Base-by-base conservation (phyloP, 1,140 invertebrate genomes). In the Heliconius congener region DNA sequence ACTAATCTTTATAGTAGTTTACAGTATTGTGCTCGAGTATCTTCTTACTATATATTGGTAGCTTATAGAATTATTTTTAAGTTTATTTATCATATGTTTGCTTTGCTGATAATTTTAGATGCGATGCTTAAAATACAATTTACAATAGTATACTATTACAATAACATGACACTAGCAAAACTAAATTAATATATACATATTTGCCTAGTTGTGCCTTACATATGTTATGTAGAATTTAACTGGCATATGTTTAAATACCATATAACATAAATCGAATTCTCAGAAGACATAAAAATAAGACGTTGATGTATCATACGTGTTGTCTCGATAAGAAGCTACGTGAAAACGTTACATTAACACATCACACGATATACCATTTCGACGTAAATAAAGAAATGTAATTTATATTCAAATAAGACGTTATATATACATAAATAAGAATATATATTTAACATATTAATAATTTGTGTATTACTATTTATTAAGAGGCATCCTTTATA, bases 261-360 rank as follows among this genome's bases (percentile, higher is more conserved):
- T 6, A 37, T 8, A 37, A 37, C 1, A 30, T 18, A 66, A 66
- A 66, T 30, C 11, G 13, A 4, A 30, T 66, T 16, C 27, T 27
- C 27, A 66, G 60, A 16, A 30, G 30, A 66, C 0, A 4, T 66
- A 6, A 5, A 27, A 30, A 27, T 66, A 57, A 57, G n/a, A 23
- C 55, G 2, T 57, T 57, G 23, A 30, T 66, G 57, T 27, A 11
- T 13, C 60, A 66, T 9, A 66, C 23, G 11, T 27, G 60, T 30
- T 66, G 60, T 66, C 23, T 66, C 23, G 60, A 66, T 27, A 66
- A 27, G 60, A 66, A 66, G 23, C 23, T 11, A 66, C 11, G 60
- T 23, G 60, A 66, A 66, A 60, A 66, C 23, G 23, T 30, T 30
- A 66, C 60, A 16, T 66, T 66, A 50, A 76, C 23, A 66, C 60